Evolutionary conservation across 2,888 invertebrate genomes (phyloP), one percentile per base, ranked within the genome.

Genomic region (Conus canariensis): DNA sequence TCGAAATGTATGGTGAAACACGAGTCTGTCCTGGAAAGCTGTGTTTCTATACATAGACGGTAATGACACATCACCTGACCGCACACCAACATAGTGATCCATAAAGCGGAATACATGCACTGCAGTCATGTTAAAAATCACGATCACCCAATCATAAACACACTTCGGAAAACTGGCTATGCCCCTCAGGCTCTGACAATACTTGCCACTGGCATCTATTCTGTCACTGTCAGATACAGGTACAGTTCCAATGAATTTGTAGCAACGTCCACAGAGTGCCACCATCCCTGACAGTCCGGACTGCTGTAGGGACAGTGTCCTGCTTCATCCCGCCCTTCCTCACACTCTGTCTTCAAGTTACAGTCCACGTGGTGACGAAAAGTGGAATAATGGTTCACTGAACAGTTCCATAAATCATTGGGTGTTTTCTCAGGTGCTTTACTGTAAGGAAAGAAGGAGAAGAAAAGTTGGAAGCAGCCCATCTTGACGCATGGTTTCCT

Each of bases 291-390:
- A 80, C 80, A 80, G 12, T 45, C 80, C 45, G 30, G 45, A 80
- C 30, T 80, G 25, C 45, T 80, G 45, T 16, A 12, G 4, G 80
- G 19, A 45, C 80, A 45, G 4, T 45, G 45, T 45, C 12, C 45
- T 9, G 80, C 16, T 80, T 80, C 16, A 80, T 80, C 45, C 45
- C 19, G 80, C 3, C 16, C 80, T 45, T 45, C 80, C 6, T 45
- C 80, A 80, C 80, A 80, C 80, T 45, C 83, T 58, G 83, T 19
- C 83, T 83, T 58, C 58, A 83, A 58, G 45, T 80, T 80, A 80
- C 80, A 80, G 14, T 10, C 80, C 80, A 80, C 30, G 19, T 80
- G 45, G 12, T 83, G 58, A 22, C n/a, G 59, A 22, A 83, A 83
- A 6, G 1, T 83, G 58, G 83, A 2, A 19, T 59, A 83, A 58